Conservation (phyloP, 2,888 invertebrate species). For the Tuberolachnus salignus region DNA sequence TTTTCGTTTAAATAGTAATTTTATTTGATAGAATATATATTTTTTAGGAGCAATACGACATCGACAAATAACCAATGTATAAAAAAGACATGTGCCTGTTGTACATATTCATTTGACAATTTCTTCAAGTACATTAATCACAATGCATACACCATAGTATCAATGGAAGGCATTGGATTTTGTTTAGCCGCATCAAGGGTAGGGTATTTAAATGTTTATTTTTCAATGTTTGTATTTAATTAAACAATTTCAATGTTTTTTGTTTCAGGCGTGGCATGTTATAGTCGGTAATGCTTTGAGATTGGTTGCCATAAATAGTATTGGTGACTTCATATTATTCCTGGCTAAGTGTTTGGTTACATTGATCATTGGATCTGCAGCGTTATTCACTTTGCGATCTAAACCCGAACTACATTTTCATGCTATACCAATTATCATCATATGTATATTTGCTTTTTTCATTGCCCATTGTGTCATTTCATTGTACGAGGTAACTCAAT, state of each 20-base stretch:
- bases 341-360: slow-evolving; percentile 84
- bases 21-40: slow-evolving; percentile 23
- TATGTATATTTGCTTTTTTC: slow-evolving; percentile 85
- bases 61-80: slow-evolving; percentile 64
- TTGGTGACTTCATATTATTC: slow-evolving; percentile 91
- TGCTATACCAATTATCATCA: slow-evolving; percentile 83
- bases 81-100: slow-evolving; percentile 83
- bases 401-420: slow-evolving; percentile 79
- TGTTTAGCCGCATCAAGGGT: slow-evolving; percentile 89
- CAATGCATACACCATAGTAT: slow-evolving; percentile 93
- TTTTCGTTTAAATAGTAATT: not conserved
- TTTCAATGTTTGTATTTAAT: not conserved
- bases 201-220: slow-evolving; percentile 61
- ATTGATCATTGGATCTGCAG: slow-evolving; percentile 79
- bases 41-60: slow-evolving; percentile 68
- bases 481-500: slow-evolving; percentile 80
- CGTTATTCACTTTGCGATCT: slow-evolving; percentile 76
- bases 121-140: slow-evolving; percentile 91
- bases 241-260: slow-evolving; percentile 5
- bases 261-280: slow-evolving; percentile 81
- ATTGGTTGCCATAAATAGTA: slow-evolving; percentile 89
- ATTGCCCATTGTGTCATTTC: slow-evolving; percentile 92
- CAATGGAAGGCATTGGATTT: slow-evolving; percentile 88
- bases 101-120: slow-evolving; percentile 88
- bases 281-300: slow-evolving; percentile 82